A percentile compares a stretch with the other conserved stretches of the same genome.
Conservation (phyloP, 2,113 vertebrate genomes). For the Ancistrus triradiatus region DNA sequence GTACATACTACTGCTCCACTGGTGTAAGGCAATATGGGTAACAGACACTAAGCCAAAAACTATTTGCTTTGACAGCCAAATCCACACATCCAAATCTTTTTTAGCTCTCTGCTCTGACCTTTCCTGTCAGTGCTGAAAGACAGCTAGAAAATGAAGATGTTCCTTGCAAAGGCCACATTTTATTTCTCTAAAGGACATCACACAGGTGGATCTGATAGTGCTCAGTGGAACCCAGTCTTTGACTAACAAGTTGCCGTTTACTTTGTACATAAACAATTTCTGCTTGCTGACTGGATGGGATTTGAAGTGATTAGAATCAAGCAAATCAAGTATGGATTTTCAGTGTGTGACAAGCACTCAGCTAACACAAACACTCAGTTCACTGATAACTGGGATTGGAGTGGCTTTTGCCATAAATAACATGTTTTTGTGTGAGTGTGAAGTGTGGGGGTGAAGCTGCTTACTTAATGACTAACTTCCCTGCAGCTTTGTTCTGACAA, state of each 20-base stretch:
- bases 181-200: conserved; percentile 58
- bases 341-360: conserved; percentile 13
- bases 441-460: no score
- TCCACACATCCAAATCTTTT: conserved; percentile 6
- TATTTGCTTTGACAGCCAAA: neutral
- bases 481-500: no score
- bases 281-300: conserved; percentile 22
- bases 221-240: conserved; percentile 34
- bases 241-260: conserved; percentile 36
- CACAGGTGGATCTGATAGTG: conserved; percentile 53
- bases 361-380: conserved; percentile 7
- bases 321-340: conserved; percentile 43
- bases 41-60: neutral
- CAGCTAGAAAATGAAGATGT: conserved; percentile 66
- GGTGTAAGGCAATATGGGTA: neutral
- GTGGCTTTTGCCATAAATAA: conserved; percentile 12
- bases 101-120: conserved; percentile 57
- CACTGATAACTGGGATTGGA: conserved; percentile 2
- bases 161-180: conserved; percentile 64
- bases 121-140: conserved; percentile 59
- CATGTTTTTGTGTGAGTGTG: conserved; percentile 6
- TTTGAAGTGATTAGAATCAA: conserved; percentile 33
- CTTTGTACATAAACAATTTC: conserved; percentile 42
- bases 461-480: no score
- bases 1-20: no score